Percentiles rank a stretch among this genome's conserved stretches.
phyloP scores from a whole-genome alignment of 2,888 invertebrate genomes.

The Nomada ferruginata region DNA sequence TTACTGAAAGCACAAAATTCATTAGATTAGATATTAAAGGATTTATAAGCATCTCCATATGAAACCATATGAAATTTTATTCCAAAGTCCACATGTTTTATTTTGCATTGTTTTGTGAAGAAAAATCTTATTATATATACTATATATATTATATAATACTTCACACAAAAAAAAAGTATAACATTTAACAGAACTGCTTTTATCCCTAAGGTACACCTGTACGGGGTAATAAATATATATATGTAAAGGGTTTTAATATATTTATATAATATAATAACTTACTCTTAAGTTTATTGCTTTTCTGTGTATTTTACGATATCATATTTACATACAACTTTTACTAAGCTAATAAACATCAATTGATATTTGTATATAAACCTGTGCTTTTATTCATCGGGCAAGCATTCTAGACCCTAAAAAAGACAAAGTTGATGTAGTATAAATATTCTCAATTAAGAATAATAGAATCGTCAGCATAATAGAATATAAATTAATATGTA shows the following conservation, averaged over 20 bases:
- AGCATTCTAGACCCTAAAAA: constrained; percentile 56
- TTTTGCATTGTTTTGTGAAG: too few relatives aligned
- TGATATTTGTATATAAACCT: not conserved
- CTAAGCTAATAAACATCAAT: not conserved
- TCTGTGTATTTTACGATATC: constrained; percentile 1
- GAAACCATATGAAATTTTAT: too few relatives aligned
- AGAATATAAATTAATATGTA: not conserved
- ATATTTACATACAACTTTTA: not conserved
- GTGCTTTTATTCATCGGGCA: constrained; percentile 51
- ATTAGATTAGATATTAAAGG: too few relatives aligned
- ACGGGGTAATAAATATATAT: too few relatives aligned
- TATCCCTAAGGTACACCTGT: too few relatives aligned
- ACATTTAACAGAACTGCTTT: constrained; percentile 23
- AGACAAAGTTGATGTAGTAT: not conserved
- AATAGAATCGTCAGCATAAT: not conserved
- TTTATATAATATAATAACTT: not conserved
- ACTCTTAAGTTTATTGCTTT: not conserved
- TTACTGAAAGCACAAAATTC: too few relatives aligned
- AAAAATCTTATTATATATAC: too few relatives aligned
- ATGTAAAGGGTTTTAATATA: not conserved
- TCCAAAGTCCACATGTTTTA: too few relatives aligned
- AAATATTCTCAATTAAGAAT: not conserved
- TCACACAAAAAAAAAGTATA: too few relatives aligned
- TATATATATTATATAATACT: too few relatives aligned
- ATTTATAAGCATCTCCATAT: too few relatives aligned